Evolutionary conservation across 2,797 vertebrate species (phyloP).

Genomic region (Platalea minor): DNA sequence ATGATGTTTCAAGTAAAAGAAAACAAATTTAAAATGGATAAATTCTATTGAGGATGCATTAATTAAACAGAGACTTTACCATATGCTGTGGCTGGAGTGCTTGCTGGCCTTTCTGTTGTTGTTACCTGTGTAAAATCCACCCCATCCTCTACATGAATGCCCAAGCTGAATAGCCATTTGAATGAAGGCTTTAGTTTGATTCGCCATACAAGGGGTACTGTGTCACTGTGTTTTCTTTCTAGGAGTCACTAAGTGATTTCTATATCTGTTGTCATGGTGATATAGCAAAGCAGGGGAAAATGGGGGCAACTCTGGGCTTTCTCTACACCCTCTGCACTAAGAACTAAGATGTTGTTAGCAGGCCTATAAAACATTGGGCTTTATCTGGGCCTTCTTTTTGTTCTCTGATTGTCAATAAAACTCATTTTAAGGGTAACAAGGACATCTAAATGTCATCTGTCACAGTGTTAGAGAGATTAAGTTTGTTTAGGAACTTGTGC

Average conservation of each 20-base stretch:
- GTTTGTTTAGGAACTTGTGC: slow-evolving; percentile 89
- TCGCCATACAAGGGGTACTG: slow-evolving; percentile 92
- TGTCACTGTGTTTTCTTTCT: slow-evolving; percentile 94
- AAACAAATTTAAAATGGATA: slow-evolving; percentile 87
- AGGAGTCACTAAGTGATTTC: slow-evolving; percentile 98
- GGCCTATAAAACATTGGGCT: slow-evolving; percentile 85
- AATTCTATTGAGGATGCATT: slow-evolving; percentile 85
- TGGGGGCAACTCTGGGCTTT: slow-evolving; percentile 92
- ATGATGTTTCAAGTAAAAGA: slow-evolving; percentile 85
- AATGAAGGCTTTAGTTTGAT: slow-evolving; percentile 90
- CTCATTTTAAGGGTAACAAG: slow-evolving; percentile 87
- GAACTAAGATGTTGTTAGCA: slow-evolving; percentile 85
- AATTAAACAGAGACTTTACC: slow-evolving; percentile 82
- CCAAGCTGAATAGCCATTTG: slow-evolving; percentile 88
- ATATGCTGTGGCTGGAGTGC: slow-evolving; percentile 82
- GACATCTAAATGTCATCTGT: slow-evolving; percentile 91
- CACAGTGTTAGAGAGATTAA: slow-evolving; percentile 88
- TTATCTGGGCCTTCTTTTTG: slow-evolving; percentile 84
- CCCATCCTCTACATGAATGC: slow-evolving; percentile 89
- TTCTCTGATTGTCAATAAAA: slow-evolving; percentile 89
- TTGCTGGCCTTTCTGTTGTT: slow-evolving; percentile 84
- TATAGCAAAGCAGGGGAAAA: slow-evolving; percentile 89
- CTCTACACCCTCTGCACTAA: slow-evolving; percentile 82
- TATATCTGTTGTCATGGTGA: slow-evolving; percentile 99
- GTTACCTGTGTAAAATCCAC: slow-evolving; percentile 88